Conservation (phyloP, 2,888 invertebrate genomes). For the Drosophila kuntzei region DNA sequence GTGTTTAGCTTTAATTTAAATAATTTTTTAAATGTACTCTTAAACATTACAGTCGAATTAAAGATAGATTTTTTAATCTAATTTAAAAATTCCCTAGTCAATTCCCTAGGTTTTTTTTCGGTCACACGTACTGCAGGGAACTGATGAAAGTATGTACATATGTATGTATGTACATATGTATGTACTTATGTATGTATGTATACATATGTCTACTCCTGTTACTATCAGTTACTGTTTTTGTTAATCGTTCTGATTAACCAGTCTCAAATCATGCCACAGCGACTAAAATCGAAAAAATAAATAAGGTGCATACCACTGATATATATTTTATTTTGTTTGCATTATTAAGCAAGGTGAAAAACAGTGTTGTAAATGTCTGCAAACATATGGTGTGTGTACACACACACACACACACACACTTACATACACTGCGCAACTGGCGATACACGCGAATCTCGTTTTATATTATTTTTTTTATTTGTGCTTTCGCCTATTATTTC, state of each 20-base stretch:
- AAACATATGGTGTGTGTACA: not conserved
- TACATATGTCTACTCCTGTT: slow-evolving; percentile 8
- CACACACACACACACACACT: not conserved
- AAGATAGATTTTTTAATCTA: no score
- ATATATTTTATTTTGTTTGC: not conserved
- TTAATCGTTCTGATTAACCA: slow-evolving; percentile 28
- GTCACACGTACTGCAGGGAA: no score
- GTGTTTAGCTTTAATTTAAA: no score
- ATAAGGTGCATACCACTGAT: slow-evolving; percentile 1
- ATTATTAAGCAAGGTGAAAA: not conserved
- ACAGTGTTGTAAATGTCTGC: slow-evolving; percentile 4
- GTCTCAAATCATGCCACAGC: not conserved
- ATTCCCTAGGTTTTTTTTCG: no score
- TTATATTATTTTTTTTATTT: slow-evolving; percentile 14
- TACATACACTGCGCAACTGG: slow-evolving; percentile 5
- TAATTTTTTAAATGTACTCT: no score
- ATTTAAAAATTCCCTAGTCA: no score
- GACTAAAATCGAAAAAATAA: not conserved
- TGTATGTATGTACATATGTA: no score
- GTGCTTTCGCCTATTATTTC: slow-evolving; percentile 33
- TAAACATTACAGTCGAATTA: no score
- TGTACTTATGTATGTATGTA: no score
- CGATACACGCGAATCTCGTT: slow-evolving; percentile 13
- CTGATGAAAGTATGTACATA: no score
- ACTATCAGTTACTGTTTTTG: slow-evolving; percentile 21